These are phyloP conservation scores for Pachydiplax longipennis DNA, from an alignment of 2,888 invertebrate species.

Conservation along the genomic window DNA sequence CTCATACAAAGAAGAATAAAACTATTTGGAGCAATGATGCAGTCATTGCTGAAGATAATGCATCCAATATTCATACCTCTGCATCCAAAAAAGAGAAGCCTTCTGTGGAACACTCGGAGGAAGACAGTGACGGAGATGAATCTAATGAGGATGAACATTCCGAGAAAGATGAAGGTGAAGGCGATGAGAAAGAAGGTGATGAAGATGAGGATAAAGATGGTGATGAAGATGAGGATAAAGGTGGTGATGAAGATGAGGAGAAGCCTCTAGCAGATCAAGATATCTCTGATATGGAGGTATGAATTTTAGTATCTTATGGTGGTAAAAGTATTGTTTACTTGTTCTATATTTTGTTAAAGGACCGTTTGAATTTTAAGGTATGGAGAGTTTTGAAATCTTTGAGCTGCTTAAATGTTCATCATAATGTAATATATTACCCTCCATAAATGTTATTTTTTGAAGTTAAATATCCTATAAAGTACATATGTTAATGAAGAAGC, in stretches of 20 bases:
- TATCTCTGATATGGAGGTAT: slow-evolving; percentile 79
- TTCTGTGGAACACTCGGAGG: slow-evolving; percentile 49
- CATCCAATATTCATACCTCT: slow-evolving; percentile 41
- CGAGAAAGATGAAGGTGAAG: slow-evolving; percentile 61
- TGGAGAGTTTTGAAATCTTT: no score
- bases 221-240: slow-evolving; percentile 59
- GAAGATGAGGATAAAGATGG: slow-evolving; percentile 56
- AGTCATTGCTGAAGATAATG: slow-evolving; percentile 54
- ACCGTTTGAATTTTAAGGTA: no score
- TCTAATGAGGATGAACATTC: slow-evolving; percentile 50
- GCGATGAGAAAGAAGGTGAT: slow-evolving; percentile 56
- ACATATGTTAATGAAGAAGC: no score
- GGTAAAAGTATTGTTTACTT: neutral
- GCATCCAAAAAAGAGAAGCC: slow-evolving; percentile 40
- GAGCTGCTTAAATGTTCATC: no score
- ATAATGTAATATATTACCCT: no score
- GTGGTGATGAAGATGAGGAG: slow-evolving; percentile 54
- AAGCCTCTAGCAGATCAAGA: slow-evolving; percentile 73
- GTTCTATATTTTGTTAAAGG: slow-evolving; percentile 42
- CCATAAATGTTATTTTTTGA: no score
- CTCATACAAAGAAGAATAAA: slow-evolving; percentile 69
- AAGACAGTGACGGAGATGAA: slow-evolving; percentile 52
- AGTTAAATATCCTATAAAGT: no score
- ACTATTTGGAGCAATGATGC: slow-evolving; percentile 67
- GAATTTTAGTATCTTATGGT: slow-evolving; percentile 47